phyloP scores from a whole-genome alignment of 35 echinoderm and acorn worm species.

The Stichopus chloronotus region DNA sequence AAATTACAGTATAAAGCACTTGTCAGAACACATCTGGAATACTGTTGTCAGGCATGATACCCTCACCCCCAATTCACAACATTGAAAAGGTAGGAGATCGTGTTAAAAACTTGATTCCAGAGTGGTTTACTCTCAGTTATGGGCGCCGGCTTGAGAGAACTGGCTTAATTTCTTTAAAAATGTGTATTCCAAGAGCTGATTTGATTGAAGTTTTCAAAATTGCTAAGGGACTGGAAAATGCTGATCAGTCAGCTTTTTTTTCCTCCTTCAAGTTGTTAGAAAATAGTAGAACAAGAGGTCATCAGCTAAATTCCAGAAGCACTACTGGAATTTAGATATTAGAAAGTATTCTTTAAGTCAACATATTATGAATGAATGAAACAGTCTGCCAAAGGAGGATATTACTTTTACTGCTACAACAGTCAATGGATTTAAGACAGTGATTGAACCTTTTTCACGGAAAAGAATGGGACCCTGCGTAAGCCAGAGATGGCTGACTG shows the following conservation, averaged over 20 bases:
- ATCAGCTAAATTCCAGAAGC: not conserved
- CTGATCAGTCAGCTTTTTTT: not conserved
- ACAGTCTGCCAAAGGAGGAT: not conserved
- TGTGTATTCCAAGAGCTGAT: not conserved
- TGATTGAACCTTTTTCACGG: not conserved
- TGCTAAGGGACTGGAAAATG: not conserved
- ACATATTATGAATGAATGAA: not conserved
- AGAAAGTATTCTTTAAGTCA: not conserved
- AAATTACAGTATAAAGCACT: not conserved
- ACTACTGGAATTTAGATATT: not conserved
- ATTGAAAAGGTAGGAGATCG: not conserved
- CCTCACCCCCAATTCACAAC: not conserved
- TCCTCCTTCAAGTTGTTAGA: not conserved
- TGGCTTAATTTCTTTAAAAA: not conserved
- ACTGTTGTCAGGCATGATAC: not conserved
- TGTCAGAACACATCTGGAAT: not conserved
- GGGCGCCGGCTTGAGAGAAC: not conserved
- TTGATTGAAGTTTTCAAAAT: not conserved
- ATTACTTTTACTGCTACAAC: not conserved
- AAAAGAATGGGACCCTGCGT: not conserved
- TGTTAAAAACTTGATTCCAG: not conserved
- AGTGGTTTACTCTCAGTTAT: not conserved
- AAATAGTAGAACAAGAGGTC: not conserved
- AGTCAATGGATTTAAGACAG: not conserved
- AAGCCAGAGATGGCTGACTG: not conserved